Conservation (phyloP, 2,797 vertebrate genomes). For the Mormyrus hasselquistii region DNA sequence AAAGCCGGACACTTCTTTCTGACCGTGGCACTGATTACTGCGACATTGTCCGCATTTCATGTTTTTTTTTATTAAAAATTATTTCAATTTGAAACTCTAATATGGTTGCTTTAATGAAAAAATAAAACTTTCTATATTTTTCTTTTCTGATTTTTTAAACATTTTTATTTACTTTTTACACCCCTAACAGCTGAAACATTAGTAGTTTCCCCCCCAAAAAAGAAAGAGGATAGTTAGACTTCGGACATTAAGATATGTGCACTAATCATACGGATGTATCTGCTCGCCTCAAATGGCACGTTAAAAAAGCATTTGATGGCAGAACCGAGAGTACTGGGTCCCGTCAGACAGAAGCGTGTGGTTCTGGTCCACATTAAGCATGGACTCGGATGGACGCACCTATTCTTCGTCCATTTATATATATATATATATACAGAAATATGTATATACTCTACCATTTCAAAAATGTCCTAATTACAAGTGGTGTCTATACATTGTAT, state of each 20-base stretch:
- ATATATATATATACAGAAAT: conserved; percentile 51
- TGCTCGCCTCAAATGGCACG: conserved; percentile 69
- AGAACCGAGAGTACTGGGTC: conserved; percentile 43
- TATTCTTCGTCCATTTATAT: conserved; percentile 53
- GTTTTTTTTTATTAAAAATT: conserved; percentile 30
- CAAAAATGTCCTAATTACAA: conserved; percentile 72
- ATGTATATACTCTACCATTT: conserved; percentile 54
- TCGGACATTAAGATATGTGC: conserved; percentile 39
- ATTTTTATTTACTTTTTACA: conserved; percentile 6
- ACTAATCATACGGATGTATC: conserved; percentile 64
- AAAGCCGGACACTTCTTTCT: neutral
- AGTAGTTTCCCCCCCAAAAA: conserved; percentile 14
- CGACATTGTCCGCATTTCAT: conserved; percentile 20
- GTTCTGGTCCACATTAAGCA: conserved; percentile 65
- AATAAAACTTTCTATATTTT: conserved; percentile 29
- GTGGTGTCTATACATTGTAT: conserved; percentile 82
- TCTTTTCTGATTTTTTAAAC: conserved; percentile 22
- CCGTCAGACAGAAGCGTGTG: conserved; percentile 60
- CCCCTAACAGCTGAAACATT: conserved; percentile 23
- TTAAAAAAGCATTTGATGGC: conserved; percentile 56
- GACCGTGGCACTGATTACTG: conserved; percentile 24
- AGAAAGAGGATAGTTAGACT: conserved; percentile 19
- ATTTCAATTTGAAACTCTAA: conserved; percentile 30
- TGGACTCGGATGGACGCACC: conserved; percentile 72
- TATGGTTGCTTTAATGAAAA: conserved; percentile 34